These are phyloP conservation scores for Melikaiella ostensackeni DNA, from an alignment of 2,888 invertebrate species.

Conservation along the genomic window DNA sequence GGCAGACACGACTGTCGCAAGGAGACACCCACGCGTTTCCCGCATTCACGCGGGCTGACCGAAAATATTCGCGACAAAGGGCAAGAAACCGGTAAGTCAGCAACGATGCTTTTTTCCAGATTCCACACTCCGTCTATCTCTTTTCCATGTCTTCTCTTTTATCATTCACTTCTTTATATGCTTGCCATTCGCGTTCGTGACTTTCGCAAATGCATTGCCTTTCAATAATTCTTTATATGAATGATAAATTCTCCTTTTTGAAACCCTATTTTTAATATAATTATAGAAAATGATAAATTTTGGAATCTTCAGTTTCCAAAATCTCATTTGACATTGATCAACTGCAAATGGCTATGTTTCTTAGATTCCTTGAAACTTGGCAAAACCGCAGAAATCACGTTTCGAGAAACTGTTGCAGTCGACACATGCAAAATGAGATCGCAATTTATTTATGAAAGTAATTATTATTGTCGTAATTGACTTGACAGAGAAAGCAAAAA, in stretches of 20 bases:
- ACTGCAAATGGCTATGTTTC: not conserved
- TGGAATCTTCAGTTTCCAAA: not conserved
- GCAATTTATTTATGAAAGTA: slow-evolving; percentile 23
- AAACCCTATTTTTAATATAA: not conserved
- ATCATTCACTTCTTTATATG: slow-evolving; percentile 31
- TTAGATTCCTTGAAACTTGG: not conserved
- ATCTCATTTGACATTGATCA: not conserved
- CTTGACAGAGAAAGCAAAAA: not conserved
- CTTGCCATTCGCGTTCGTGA: not conserved
- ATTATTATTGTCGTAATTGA: not conserved
- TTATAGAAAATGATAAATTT: not conserved
- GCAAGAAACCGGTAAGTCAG: slow-evolving; percentile 67
- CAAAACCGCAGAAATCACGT: not conserved
- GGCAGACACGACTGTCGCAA: slow-evolving; percentile 57
- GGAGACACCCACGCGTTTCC: slow-evolving; percentile 66
- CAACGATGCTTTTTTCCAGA: slow-evolving; percentile 54
- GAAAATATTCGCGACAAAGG: slow-evolving; percentile 69
- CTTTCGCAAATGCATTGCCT: not conserved
- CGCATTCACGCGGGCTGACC: slow-evolving; percentile 60
- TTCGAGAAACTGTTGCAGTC: not conserved
- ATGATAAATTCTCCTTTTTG: not conserved
- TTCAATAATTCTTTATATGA: not conserved
- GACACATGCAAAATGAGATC: not conserved
- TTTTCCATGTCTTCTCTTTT: slow-evolving; percentile 38
- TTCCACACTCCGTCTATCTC: slow-evolving; percentile 49